A percentile compares a stretch with the other conserved stretches of the same genome.
Conservation (phyloP, 2,113 vertebrate species). For the Canis aureus region DNA sequence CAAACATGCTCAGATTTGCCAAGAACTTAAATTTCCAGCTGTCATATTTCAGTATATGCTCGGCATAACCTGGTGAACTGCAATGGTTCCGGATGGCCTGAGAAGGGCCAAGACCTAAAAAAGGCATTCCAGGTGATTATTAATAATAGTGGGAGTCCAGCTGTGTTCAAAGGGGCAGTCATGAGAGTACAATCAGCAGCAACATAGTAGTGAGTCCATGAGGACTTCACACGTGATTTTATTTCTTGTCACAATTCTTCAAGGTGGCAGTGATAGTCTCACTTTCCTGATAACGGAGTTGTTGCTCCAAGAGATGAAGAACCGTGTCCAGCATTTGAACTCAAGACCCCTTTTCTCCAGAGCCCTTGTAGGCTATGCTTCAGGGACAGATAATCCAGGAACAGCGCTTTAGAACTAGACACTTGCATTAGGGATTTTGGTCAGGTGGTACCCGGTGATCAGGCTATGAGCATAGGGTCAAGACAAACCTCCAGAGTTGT, state of each 20-base stretch:
- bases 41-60: background rate
- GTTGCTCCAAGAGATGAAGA: background rate
- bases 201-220: background rate
- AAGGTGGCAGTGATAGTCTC: background rate
- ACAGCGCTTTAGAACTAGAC: background rate
- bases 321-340: background rate
- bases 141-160: background rate
- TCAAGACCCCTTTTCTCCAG: background rate
- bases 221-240: background rate
- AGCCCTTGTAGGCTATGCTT: background rate
- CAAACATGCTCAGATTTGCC: background rate
- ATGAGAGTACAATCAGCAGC: background rate
- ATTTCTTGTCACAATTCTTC: conserved; percentile 3
- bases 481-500: background rate
- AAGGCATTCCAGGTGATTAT: background rate
- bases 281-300: conserved; percentile 24
- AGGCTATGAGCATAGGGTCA: background rate
- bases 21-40: background rate
- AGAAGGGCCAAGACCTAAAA: background rate
- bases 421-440: background rate
- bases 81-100: background rate
- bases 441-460: background rate
- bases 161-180: background rate
- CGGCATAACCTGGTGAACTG: background rate
- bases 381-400: background rate